Percentiles rank a stretch among this genome's conserved stretches.
Evolutionary conservation across 2,888 invertebrate species (phyloP).

Genomic region (Clanis bilineata): DNA sequence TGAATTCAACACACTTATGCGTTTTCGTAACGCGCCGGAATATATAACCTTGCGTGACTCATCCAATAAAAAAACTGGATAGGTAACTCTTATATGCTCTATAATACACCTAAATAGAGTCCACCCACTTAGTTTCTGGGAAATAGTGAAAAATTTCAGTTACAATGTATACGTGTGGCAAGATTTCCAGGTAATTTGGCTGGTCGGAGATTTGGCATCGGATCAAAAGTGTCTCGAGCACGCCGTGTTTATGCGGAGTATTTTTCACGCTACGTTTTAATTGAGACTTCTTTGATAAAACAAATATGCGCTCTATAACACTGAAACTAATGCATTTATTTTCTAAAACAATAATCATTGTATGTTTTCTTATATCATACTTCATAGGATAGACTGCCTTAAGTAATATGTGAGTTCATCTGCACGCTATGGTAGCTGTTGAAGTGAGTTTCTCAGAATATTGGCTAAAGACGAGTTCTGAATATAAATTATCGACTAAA

Average conservation of each 20-base stretch:
- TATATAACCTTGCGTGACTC: background rate
- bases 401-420: background rate
- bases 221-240: conserved; percentile 3
- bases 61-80: conserved; percentile 4
- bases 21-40: conserved; percentile 7
- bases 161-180: conserved; percentile 9
- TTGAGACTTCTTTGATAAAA: conserved; percentile 7
- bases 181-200: conserved; percentile 12
- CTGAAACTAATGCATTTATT: background rate
- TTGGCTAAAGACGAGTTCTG: background rate
- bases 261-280: conserved; percentile 10
- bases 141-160: conserved; percentile 11
- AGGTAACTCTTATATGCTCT: conserved; percentile 11
- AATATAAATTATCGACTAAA: conserved; percentile 7
- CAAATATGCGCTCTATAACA: background rate
- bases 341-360: background rate
- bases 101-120: conserved; percentile 19
- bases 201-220: conserved; percentile 10
- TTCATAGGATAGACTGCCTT: background rate
- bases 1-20: conserved; percentile 23
- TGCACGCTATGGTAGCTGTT: background rate
- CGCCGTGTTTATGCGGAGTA: conserved; percentile 1
- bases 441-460: background rate
- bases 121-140: conserved; percentile 10
- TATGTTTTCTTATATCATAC: background rate